These are phyloP conservation scores for Haliclona indistincta DNA, from an alignment of 37 sponge, comb jelly and placozoan genomes.

Conservation along the genomic window DNA sequence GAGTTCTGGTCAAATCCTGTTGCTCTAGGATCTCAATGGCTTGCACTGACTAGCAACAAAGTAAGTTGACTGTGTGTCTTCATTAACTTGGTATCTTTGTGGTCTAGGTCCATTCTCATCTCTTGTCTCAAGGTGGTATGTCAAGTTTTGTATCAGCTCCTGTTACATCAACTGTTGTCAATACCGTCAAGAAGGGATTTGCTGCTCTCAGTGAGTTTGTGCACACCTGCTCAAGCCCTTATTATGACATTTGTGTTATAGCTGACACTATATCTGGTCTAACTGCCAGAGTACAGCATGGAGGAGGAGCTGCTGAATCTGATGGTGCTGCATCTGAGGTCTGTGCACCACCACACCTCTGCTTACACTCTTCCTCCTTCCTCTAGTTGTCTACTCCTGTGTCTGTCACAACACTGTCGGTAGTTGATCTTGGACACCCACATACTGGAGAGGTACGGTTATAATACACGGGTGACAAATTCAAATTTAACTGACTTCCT, in stretches of 20 bases:
- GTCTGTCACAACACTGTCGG: background rate
- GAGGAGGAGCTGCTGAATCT: background rate
- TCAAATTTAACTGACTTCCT: too few species aligned
- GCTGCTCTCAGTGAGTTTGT: conserved; percentile 52
- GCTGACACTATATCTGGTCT: conserved; percentile 59
- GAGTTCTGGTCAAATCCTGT: conserved; percentile 78
- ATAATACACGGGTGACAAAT: too few species aligned
- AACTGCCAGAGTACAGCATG: conserved; percentile 36
- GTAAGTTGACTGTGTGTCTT: too few species aligned
- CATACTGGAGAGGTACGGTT: too few species aligned
- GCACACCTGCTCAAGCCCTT: background rate
- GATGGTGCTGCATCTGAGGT: background rate
- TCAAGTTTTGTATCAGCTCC: conserved; percentile 48
- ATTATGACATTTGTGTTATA: background rate
- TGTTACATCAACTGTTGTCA: conserved; percentile 72
- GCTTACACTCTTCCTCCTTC: background rate
- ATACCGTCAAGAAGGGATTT: conserved; percentile 70
- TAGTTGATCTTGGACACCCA: conserved; percentile 61
- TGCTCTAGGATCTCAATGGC: conserved; percentile 86
- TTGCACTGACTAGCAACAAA: conserved; percentile 85
- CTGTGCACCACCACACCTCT: background rate
- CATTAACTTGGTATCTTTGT: too few species aligned
- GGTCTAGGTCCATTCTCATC: conserved; percentile 46
- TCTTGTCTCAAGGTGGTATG: conserved; percentile 78
- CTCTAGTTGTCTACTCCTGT: background rate